Base-by-base conservation (phyloP, 2,888 invertebrate genomes). In the Elegia similella region DNA sequence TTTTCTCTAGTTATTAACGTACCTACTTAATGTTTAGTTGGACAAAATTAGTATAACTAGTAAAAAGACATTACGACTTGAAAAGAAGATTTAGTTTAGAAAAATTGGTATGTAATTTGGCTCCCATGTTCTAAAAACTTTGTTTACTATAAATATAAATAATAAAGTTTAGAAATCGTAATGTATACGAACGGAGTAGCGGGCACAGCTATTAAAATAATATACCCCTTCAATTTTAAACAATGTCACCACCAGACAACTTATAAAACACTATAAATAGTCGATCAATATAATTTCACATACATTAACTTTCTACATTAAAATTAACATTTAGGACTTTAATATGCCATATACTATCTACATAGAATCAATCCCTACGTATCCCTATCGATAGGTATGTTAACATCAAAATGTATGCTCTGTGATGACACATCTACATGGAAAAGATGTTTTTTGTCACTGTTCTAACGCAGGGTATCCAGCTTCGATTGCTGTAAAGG, bases 251-350 rank as follows among this genome's bases (percentile, higher is more conserved):
- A 62, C 61, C 63, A 67, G 46, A 57, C 75, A 73, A 73, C 59
- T 75, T 84, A 84, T 79, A 84, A 85, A 84, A 86, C 61, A 81
- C 83, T 84, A 83, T 78, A 70, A 75, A 75, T 79, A 81, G 68
- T 75, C 78, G 79, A 75, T 77, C 76, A 76, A 78, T 71, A 78
- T 78, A 67, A 66, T 66, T 70, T 72, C 64, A 68, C 68, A 65
- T 69, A 70, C 69, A 69, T 68, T 69, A 73, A 73, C 65, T 63
- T 67, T 63, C 80, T 77, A 80, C 74, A 57, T 67, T 68, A 52
- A 47, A 57, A 60, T 59, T 48, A 59, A 55, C 52, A 56, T 56
- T 57, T 34, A 63, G 53, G 55, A 57, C 42, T 53, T 10, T 65
- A 59, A 60, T 67, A 78, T 73, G 74, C 70, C 71, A 67, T 75